Conservation (phyloP, 2,888 invertebrate genomes). For the Augochlorella aurata region DNA sequence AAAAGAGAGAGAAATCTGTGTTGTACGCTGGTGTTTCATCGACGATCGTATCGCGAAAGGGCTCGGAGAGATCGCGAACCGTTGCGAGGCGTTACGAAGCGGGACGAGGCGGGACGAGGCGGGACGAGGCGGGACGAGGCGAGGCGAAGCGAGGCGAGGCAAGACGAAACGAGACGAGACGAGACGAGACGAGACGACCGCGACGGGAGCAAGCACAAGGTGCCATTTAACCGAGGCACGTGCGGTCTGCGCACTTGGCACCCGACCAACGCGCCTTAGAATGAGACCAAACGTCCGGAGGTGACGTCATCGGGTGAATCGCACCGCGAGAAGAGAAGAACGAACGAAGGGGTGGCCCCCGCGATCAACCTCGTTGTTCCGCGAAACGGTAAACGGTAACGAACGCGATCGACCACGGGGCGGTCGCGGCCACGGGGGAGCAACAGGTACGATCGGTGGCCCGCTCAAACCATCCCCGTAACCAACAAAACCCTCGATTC, state of each 20-base stretch:
- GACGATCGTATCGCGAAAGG: too few species aligned
- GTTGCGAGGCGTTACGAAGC: neutral
- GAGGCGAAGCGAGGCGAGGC: too few species aligned
- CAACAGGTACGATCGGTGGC: slow-evolving; percentile 42
- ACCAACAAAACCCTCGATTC: slow-evolving; percentile 14
- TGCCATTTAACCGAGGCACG: slow-evolving; percentile 64
- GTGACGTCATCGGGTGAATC: slow-evolving; percentile 59
- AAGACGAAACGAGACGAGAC: neutral
- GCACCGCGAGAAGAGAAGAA: slow-evolving; percentile 16
- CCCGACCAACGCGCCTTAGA: slow-evolving; percentile 70
- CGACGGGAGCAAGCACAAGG: slow-evolving; percentile 33
- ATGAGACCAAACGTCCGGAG: slow-evolving; percentile 57
- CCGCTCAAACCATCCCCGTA: slow-evolving; percentile 11
- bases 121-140: neutral
- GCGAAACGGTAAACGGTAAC: neutral
- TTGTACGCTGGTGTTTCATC: too few species aligned
- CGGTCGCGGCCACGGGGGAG: neutral
- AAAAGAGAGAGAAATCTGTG: too few species aligned
- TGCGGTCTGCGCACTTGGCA: slow-evolving; percentile 78
- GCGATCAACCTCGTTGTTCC: neutral
- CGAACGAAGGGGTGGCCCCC: neutral
- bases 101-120: neutral
- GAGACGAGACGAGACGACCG: slow-evolving; percentile 1
- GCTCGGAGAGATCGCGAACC: neutral
- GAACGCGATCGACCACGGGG: neutral